Conservation (phyloP, 2,888 invertebrate genomes). For the Rhingia campestris region DNA sequence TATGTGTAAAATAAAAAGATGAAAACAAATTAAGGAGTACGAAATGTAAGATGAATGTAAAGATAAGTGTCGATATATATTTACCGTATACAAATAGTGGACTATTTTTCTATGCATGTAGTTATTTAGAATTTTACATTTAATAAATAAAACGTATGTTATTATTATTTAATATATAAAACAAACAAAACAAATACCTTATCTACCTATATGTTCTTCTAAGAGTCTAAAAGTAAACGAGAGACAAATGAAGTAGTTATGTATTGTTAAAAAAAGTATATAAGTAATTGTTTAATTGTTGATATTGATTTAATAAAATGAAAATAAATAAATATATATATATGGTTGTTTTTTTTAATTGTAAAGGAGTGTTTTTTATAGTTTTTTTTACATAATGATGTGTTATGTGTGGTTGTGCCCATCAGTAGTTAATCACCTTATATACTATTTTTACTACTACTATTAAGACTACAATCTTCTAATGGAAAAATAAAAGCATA, state of each 20-base stretch:
- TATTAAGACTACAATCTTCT: too few species aligned
- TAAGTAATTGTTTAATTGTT: conserved; percentile 63
- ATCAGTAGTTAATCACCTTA: too few species aligned
- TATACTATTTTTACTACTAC: too few species aligned
- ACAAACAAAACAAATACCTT: conserved; percentile 52
- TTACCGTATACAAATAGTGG: conserved; percentile 56
- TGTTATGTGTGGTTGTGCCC: too few species aligned
- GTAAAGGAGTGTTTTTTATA: too few species aligned
- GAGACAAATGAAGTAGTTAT: conserved; percentile 45
- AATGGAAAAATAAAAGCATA: too few species aligned
- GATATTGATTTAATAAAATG: conserved; percentile 56
- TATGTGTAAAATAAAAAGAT: conserved; percentile 42
- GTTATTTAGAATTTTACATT: conserved; percentile 55
- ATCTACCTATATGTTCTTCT: conserved; percentile 63
- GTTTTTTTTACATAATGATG: too few species aligned
- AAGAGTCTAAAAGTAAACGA: conserved; percentile 39
- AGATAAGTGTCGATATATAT: conserved; percentile 41
- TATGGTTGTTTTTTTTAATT: neutral
- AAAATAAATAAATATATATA: conserved; percentile 17
- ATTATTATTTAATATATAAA: conserved; percentile 32
- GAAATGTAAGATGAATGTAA: conserved; percentile 41
- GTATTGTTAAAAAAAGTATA: conserved; percentile 45
- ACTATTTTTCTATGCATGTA: conserved; percentile 65
- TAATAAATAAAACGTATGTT: conserved; percentile 18
- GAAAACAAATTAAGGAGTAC: conserved; percentile 2